Evolutionary conservation across 2,113 vertebrate genomes (phyloP).

Genomic region (Sorex araneus): DNA sequence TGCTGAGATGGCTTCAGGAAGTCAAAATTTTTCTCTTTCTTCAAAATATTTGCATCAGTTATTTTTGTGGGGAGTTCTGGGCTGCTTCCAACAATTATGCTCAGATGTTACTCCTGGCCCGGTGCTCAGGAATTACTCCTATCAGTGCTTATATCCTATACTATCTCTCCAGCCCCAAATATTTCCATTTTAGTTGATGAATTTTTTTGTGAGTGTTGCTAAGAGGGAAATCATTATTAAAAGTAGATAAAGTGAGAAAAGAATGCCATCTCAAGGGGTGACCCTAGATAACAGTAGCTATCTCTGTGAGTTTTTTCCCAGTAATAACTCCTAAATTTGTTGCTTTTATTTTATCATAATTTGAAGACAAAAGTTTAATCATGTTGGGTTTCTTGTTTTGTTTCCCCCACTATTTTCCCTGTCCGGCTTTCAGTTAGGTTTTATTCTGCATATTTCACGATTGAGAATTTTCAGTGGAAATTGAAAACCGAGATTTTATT

Average conservation of each 20-base stretch:
- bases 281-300: neutral
- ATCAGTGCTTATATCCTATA: too few species aligned
- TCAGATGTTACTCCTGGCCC: too few species aligned
- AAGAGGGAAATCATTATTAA: neutral
- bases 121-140: too few species aligned
- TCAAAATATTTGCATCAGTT: too few species aligned
- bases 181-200: slow-evolving; percentile 43
- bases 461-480: slow-evolving; percentile 12
- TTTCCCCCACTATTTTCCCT: neutral
- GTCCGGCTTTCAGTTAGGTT: neutral
- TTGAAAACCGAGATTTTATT: slow-evolving; percentile 2
- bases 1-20: too few species aligned
- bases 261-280: neutral
- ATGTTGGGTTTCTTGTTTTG: neutral
- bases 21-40: too few species aligned
- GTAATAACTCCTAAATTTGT: neutral
- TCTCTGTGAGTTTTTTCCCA: neutral
- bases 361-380: slow-evolving; percentile 59
- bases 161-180: neutral
- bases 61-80: too few species aligned
- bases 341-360: slow-evolving; percentile 51
- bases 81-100: too few species aligned
- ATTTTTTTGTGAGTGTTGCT: neutral
- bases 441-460: slow-evolving; percentile 37
- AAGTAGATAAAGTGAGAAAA: slow-evolving; percentile 22